These are phyloP conservation scores for Shinisaurus crocodilurus DNA, from an alignment of 2,113 vertebrate species.

Conservation along the genomic window DNA sequence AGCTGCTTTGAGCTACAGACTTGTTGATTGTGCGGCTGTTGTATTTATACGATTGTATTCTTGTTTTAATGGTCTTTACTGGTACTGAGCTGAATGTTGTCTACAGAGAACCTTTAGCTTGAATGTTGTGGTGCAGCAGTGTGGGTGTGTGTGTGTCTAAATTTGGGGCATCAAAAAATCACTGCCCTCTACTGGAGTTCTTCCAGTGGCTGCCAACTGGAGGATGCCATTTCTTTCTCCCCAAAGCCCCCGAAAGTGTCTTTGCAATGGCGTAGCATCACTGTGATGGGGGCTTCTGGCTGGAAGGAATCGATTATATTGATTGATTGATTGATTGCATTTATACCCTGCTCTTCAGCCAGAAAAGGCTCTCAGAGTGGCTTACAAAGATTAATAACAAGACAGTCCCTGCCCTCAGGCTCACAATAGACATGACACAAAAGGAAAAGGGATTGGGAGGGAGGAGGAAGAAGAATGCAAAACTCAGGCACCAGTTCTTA, in stretches of 20 bases:
- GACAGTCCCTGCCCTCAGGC: no score
- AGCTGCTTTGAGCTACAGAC: neutral
- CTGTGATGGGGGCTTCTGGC: neutral
- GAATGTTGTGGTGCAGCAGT: neutral
- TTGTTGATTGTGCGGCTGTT: neutral
- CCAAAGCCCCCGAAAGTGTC: no score
- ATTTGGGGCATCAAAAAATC: neutral
- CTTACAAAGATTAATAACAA: no score
- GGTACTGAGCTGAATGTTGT: neutral
- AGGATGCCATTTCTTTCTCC: neutral
- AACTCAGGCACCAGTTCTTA: no score
- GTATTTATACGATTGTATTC: neutral
- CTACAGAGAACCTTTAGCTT: neutral
- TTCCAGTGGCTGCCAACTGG: neutral
- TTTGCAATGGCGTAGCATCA: neutral
- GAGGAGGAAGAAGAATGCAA: no score
- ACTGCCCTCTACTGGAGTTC: neutral
- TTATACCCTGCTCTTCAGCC: no score
- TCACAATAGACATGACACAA: no score
- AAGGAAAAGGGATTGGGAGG: no score
- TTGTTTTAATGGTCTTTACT: neutral
- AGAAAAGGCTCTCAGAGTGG: no score
- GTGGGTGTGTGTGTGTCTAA: no score
- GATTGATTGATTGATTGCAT: no score
- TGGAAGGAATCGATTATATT: neutral